Percentiles rank a stretch among this genome's conserved stretches.
phyloP scores from a whole-genome alignment of 2,797 vertebrate species.

The Lutjanus argentimaculatus region DNA sequence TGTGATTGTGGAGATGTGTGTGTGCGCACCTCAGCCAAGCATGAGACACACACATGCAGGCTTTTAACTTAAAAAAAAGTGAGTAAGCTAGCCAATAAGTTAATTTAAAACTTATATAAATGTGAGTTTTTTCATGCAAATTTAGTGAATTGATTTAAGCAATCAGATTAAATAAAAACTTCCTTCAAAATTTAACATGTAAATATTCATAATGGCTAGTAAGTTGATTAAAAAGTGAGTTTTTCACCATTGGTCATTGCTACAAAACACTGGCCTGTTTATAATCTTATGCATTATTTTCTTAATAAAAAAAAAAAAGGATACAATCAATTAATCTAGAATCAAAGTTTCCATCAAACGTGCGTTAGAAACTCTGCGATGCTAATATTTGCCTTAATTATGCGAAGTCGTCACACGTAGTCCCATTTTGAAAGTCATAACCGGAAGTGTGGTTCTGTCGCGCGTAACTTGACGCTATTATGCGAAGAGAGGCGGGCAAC shows the following conservation, averaged over 20 bases:
- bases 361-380: background rate
- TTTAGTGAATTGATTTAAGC: background rate
- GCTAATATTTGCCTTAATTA: background rate
- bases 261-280: no score
- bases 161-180: background rate
- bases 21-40: no score
- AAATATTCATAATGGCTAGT: background rate
- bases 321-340: no score
- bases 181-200: background rate
- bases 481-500: conserved; percentile 58
- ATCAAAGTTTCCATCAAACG: no score
- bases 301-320: no score
- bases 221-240: background rate
- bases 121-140: background rate
- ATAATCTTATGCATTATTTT: no score
- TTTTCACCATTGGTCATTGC: background rate
- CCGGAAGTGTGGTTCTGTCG: background rate
- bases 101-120: background rate
- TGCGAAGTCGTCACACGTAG: rapidly evolving
- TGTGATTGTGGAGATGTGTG: no score
- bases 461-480: conserved; percentile 19
- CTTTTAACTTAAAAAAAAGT: no score
- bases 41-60: no score
- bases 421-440: conserved; percentile 41
- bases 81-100: no score